A percentile compares a stretch with the other conserved stretches of the same genome.
Evolutionary conservation across 2,113 vertebrate genomes (phyloP).

Genomic region (Hiodon alosoides): DNA sequence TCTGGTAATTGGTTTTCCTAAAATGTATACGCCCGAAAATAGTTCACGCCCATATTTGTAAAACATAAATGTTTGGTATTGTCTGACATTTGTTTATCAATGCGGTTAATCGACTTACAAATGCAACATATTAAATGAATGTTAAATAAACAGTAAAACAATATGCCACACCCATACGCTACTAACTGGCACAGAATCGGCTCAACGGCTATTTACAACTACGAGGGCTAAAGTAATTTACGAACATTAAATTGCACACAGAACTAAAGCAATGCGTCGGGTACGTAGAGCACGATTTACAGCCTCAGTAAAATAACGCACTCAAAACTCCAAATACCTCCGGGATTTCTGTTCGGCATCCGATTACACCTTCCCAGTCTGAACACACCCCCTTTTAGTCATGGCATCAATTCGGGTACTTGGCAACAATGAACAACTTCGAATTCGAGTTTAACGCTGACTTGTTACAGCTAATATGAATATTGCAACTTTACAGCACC

Average conservation of each 20-base stretch:
- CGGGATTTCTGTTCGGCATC: constrained; percentile 28
- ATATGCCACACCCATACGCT: constrained; percentile 26
- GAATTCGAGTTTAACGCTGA: not conserved
- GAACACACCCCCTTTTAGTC: constrained; percentile 43
- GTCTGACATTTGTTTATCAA: not conserved
- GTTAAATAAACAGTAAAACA: not conserved
- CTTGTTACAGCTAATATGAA: not conserved
- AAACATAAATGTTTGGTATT: not conserved
- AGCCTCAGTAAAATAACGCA: constrained; percentile 5
- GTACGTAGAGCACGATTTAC: not conserved
- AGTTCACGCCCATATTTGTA: too few species aligned
- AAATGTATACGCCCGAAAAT: too few species aligned
- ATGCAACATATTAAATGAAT: not conserved
- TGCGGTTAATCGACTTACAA: not conserved
- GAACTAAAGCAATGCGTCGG: not conserved
- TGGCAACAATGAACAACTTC: constrained; percentile 28
- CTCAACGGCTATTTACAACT: not conserved
- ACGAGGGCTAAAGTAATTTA: not conserved
- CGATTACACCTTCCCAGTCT: constrained; percentile 31
- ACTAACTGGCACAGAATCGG: not conserved
- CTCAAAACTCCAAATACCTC: constrained; percentile 15
- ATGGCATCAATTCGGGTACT: constrained; percentile 22
- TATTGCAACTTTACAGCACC: constrained; percentile 12
- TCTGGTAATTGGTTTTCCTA: too few species aligned
- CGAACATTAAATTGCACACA: not conserved